These are phyloP conservation scores for Bucco capensis DNA, from an alignment of 2,113 vertebrate species.

Conservation along the genomic window DNA sequence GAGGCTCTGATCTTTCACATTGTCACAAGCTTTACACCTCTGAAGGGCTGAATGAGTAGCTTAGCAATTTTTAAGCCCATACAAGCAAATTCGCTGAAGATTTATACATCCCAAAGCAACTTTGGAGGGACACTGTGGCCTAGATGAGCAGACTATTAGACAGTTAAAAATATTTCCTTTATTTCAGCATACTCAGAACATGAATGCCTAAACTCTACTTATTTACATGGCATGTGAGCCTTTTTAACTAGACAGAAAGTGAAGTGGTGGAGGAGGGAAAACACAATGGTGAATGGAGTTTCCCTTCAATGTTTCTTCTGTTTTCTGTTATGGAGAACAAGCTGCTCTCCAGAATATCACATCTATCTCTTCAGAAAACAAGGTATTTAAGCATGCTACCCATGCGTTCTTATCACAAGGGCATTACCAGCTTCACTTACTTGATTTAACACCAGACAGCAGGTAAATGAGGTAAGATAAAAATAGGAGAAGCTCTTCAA, in stretches of 20 bases:
- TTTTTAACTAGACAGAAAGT: neutral
- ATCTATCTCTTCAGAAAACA: neutral
- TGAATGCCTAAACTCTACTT: neutral
- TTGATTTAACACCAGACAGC: conserved; percentile 50
- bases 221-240: neutral
- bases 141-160: neutral
- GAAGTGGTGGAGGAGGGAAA: neutral
- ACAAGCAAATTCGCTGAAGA: neutral
- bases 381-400: neutral
- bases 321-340: neutral
- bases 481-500: conserved; percentile 41
- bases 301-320: neutral
- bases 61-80: neutral
- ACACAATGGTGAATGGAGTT: neutral
- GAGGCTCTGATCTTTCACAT: neutral
- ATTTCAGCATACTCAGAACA: neutral
- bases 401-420: conserved; percentile 12
- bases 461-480: conserved; percentile 54
- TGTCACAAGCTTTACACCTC: neutral
- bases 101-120: neutral
- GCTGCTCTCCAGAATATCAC: neutral
- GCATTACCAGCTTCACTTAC: conserved; percentile 29
- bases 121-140: neutral
- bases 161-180: neutral
- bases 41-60: neutral